Base-by-base conservation (phyloP, 2,888 invertebrate genomes). In the Lasiommata megera region DNA sequence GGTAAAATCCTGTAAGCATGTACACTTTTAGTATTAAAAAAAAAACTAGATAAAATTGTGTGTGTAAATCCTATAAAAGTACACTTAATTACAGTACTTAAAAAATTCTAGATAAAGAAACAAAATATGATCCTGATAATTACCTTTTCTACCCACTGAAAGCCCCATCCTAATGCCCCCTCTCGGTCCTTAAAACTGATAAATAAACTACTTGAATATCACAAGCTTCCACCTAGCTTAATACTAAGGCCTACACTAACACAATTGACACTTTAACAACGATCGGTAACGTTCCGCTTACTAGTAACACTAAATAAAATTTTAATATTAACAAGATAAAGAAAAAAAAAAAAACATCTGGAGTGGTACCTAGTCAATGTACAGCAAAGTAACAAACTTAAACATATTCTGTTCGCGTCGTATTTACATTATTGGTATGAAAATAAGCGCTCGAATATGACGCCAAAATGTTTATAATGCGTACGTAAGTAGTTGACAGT, bases 141-240 rank as follows among this genome's bases (percentile, higher is more conserved):
- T 68, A 79, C 77, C 77, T 74, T 64, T 62, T 29, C 65, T 63
- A 64, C 53, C 63, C 65, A 71, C 69, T 69, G 71, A 62, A 65
- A 70, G 70, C 63, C 69, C 62, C 40, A 18, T 53, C 59, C 58
- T 48, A 37, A 37, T 37, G 58, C 76, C 80, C 82, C 78, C 76
- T 73, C 76, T 73, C 67, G 77, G 77, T 75, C 80, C 79, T 68
- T 72, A 74, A 9, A 46, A 52, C 40, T 72, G 72, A 60, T 69
- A 67, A 73, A 73, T 74, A 77, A 71, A 79, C 83, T 84, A 85
- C 73, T 80, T 84, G 23, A 23, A 57, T 88, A 88, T 89, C 87
- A 89, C 88, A 88, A 88, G 88, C 88, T 85, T 82, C 84, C 84
- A 85, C 85, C 88, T 88, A 88, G 87, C 88, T 85, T 84, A 83